A percentile compares a stretch with the other conserved stretches of the same genome.
phyloP scores from a whole-genome alignment of 2,797 vertebrate genomes.

The Cuniculus paca region DNA sequence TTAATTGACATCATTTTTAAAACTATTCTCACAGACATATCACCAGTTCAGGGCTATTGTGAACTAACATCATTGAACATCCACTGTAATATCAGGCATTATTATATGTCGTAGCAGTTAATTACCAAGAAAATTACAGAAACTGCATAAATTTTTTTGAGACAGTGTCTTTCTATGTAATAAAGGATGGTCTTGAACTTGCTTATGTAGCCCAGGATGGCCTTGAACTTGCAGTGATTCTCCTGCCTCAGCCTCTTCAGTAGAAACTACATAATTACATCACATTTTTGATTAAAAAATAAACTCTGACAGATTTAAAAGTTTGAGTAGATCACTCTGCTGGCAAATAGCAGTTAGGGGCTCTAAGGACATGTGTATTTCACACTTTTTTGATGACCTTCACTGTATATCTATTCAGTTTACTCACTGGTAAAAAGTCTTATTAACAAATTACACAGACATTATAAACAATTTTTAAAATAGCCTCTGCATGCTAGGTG shows the following conservation, averaged over 20 bases:
- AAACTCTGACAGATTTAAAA: neutral
- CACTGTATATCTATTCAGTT: neutral
- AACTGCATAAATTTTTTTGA: neutral
- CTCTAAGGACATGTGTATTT: neutral
- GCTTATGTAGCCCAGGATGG: too few species aligned
- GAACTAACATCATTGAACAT: neutral
- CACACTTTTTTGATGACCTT: neutral
- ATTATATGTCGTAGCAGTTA: neutral
- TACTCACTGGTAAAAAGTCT: neutral
- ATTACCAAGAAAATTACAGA: neutral
- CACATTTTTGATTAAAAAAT: conserved; percentile 20
- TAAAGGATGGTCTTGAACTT: neutral
- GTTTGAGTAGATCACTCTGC: neutral
- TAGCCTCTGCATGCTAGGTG: neutral
- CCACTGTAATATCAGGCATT: neutral
- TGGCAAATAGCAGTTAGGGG: neutral
- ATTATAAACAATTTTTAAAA: neutral
- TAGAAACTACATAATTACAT: conserved; percentile 1
- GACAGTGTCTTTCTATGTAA: neutral
- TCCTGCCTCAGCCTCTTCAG: neutral
- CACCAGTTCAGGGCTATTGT: neutral
- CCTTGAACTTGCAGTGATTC: neutral
- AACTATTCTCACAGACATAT: neutral
- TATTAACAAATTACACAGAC: neutral
- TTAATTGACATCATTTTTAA: neutral